phyloP scores from a whole-genome alignment of 2,888 invertebrate species.

The Harpalus rubripes region DNA sequence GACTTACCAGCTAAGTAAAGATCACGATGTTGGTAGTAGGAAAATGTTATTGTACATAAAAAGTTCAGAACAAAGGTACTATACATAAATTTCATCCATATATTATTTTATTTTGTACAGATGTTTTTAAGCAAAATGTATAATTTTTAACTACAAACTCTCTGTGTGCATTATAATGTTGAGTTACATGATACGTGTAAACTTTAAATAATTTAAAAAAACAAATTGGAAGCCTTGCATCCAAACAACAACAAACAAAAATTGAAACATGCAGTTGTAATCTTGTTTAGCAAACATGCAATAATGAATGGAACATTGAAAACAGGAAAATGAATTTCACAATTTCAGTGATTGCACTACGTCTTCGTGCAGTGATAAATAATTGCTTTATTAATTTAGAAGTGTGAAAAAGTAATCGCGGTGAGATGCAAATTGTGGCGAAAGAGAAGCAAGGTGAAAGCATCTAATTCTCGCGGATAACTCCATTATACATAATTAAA shows the following conservation, averaged over 20 bases:
- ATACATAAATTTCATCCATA: too few species aligned
- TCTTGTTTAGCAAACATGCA: not conserved
- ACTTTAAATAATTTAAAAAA: not conserved
- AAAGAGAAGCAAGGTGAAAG: slow-evolving; percentile 55
- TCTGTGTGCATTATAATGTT: not conserved
- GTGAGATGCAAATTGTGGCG: slow-evolving; percentile 51
- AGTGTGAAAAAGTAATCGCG: slow-evolving; percentile 51
- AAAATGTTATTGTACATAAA: too few species aligned
- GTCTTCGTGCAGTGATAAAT: slow-evolving; percentile 29
- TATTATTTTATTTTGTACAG: too few species aligned
- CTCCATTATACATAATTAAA: slow-evolving; percentile 61
- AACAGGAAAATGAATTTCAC: not conserved
- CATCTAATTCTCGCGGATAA: slow-evolving; percentile 59
- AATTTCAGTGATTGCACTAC: not conserved
- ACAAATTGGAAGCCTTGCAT: not conserved
- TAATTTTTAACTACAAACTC: too few species aligned
- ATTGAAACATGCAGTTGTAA: not conserved
- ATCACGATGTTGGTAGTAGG: too few species aligned
- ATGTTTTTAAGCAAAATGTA: too few species aligned
- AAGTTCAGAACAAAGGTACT: too few species aligned
- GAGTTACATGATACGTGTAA: not conserved
- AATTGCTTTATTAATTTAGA: slow-evolving; percentile 49
- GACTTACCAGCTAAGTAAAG: too few species aligned
- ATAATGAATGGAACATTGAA: not conserved
- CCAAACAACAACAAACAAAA: not conserved